Evolutionary conservation across 2,113 vertebrate genomes (phyloP).

Genomic region (Arothron firmamentum): DNA sequence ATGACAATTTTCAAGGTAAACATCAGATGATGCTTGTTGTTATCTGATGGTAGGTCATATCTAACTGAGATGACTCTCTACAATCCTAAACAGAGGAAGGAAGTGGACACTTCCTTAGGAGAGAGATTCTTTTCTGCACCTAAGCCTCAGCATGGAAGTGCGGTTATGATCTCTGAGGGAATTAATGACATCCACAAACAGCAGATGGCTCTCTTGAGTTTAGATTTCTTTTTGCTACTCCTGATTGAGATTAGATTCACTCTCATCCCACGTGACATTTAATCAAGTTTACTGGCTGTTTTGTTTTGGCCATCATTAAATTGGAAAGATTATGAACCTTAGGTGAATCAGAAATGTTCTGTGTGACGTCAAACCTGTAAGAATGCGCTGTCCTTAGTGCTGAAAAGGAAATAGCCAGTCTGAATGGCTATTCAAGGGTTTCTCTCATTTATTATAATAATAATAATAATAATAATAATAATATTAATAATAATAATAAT

Average conservation of each 20-base stretch:
- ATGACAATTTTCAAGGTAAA: too few relatives aligned
- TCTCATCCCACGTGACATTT: background rate
- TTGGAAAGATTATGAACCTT: background rate
- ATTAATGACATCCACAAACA: conserved; percentile 86
- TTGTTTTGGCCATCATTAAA: background rate
- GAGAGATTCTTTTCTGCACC: background rate
- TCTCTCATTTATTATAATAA: too few relatives aligned
- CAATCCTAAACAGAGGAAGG: too few relatives aligned
- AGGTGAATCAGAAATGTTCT: background rate
- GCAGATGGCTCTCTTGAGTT: conserved; percentile 99
- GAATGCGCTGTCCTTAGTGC: conserved; percentile 63
- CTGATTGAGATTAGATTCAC: conserved; percentile 26
- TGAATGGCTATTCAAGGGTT: background rate
- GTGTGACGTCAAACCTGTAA: background rate
- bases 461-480: too few relatives aligned
- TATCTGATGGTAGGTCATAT: too few relatives aligned
- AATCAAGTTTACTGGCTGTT: background rate
- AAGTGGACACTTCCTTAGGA: too few relatives aligned
- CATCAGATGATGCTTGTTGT: too few relatives aligned
- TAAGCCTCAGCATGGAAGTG: background rate
- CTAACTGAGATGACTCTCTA: too few relatives aligned
- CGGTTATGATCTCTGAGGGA: background rate
- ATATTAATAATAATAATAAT: too few relatives aligned
- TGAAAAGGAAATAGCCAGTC: conserved; percentile 31
- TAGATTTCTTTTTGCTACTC: conserved; percentile 67